A percentile compares a stretch with the other conserved stretches of the same genome.
Conservation (phyloP, 2,888 invertebrate genomes). For the Drosophila infuscata region DNA sequence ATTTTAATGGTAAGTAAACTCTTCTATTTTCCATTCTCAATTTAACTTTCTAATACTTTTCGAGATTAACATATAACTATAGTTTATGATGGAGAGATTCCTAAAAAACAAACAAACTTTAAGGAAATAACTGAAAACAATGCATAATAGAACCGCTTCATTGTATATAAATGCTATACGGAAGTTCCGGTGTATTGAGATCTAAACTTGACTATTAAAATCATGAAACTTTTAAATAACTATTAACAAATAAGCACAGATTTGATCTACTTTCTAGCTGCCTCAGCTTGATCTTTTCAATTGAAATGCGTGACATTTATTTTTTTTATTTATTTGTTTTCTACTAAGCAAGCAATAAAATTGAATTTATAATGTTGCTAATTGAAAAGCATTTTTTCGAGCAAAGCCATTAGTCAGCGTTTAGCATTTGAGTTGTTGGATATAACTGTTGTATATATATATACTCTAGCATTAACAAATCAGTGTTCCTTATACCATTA, state of each 20-base stretch:
- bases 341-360: neutral
- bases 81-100: neutral
- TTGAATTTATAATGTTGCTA: conserved; percentile 35
- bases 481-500: neutral
- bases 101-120: neutral
- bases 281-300: conserved; percentile 6
- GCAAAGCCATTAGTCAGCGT: conserved; percentile 50
- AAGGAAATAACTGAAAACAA: neutral
- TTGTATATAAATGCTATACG: neutral
- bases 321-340: conserved; percentile 2
- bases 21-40: neutral
- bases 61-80: too few species aligned
- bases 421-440: neutral
- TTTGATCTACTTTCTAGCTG: neutral
- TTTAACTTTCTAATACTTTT: neutral
- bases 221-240: neutral
- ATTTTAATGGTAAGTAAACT: neutral
- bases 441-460: neutral
- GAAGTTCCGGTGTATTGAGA: neutral
- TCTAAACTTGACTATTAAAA: neutral
- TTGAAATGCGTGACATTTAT: conserved; percentile 38
- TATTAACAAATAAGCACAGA: neutral
- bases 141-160: neutral
- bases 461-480: neutral
- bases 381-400: conserved; percentile 42